Evolutionary conservation across 37 sponge, comb jelly and placozoan genomes (phyloP).

Genomic region (Mnemiopsis leidyi): DNA sequence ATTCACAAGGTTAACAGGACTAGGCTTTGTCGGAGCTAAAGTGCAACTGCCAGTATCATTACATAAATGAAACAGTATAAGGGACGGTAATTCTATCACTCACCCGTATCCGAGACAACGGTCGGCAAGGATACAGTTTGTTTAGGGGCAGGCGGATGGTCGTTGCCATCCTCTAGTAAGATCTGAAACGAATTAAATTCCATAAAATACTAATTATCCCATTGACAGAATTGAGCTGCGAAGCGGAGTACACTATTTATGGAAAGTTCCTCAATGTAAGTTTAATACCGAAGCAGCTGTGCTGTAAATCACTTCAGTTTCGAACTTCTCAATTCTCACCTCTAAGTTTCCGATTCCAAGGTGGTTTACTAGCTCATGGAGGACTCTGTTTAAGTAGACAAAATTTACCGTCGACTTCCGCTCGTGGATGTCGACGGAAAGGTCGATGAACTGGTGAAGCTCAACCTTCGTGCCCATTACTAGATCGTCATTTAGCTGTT

Average conservation of each 20-base stretch:
- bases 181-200: conserved; percentile 37
- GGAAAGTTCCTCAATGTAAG: too few relatives aligned
- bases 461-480: conserved; percentile 53
- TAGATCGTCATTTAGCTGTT: not conserved
- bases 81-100: too few relatives aligned
- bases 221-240: too few relatives aligned
- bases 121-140: conserved; percentile 30
- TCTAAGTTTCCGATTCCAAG: conserved; percentile 26
- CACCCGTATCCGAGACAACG: conserved; percentile 6
- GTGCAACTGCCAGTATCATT: too few relatives aligned
- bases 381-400: conserved; percentile 22
- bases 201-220: too few relatives aligned
- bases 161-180: not conserved
- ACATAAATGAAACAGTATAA: too few relatives aligned
- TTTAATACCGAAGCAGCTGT: too few relatives aligned
- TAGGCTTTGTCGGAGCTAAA: too few relatives aligned
- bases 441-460: conserved; percentile 35
- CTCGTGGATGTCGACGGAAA: conserved; percentile 9
- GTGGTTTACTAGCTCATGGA: conserved; percentile 54
- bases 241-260: too few relatives aligned
- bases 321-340: too few relatives aligned
- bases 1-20: too few relatives aligned
- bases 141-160: not conserved
- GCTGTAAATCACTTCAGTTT: too few relatives aligned
- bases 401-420: conserved; percentile 42